These are phyloP conservation scores for Coreoperca whiteheadi DNA, from an alignment of 2,113 vertebrate species.

Conservation along the genomic window DNA sequence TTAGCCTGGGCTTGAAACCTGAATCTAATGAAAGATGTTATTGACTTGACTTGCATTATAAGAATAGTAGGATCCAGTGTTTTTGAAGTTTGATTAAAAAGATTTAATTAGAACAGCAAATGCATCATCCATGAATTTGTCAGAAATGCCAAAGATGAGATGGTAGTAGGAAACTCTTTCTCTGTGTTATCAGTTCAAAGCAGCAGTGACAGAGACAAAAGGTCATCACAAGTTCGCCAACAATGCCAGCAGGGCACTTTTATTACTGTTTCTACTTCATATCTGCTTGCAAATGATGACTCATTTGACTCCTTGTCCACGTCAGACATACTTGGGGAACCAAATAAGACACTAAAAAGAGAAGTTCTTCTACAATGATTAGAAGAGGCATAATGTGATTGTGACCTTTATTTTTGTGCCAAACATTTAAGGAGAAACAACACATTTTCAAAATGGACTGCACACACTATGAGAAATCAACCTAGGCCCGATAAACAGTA, in stretches of 20 bases:
- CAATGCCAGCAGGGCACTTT: neutral
- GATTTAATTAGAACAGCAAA: too few species aligned
- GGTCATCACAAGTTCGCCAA: neutral
- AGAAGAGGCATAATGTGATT: conserved; percentile 56
- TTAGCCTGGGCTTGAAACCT: too few species aligned
- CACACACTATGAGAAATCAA: conserved; percentile 57
- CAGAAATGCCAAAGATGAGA: neutral
- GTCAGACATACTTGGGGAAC: neutral
- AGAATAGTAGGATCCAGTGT: too few species aligned
- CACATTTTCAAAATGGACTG: conserved; percentile 72
- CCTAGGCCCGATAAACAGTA: conserved; percentile 35
- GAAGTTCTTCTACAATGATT: conserved; percentile 41
- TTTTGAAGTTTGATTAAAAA: too few species aligned
- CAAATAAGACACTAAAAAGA: neutral
- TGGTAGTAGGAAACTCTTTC: neutral
- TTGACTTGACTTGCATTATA: too few species aligned
- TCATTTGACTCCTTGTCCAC: neutral
- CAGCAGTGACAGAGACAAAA: neutral
- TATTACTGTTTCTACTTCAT: neutral
- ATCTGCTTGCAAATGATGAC: neutral
- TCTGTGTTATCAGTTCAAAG: neutral
- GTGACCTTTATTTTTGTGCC: conserved; percentile 81
- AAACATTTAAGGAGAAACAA: conserved; percentile 77
- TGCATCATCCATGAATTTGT: neutral
- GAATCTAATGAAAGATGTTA: too few species aligned